phyloP scores from a whole-genome alignment of 1,140 invertebrate genomes.

The Cydia splendana region DNA sequence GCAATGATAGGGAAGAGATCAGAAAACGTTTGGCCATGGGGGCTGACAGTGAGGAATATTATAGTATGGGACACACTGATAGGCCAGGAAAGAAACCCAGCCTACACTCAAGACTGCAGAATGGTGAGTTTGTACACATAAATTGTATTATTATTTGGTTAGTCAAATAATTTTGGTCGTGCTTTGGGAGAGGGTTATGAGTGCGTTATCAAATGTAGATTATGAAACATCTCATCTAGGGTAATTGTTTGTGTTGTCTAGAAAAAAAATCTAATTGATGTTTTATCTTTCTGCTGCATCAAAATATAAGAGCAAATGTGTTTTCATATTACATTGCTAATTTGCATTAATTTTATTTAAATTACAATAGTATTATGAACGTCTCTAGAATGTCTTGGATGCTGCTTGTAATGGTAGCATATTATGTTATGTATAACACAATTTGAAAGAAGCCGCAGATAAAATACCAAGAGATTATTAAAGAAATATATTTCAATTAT shows the following conservation, averaged over 20 bases:
- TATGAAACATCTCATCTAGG: slow-evolving; percentile 5
- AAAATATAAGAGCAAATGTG: not conserved
- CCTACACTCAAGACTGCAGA: slow-evolving; percentile 92
- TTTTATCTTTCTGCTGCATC: not conserved
- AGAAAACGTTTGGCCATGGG: slow-evolving; percentile 93
- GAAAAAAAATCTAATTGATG: not conserved
- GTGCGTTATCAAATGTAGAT: not conserved
- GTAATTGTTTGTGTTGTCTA: slow-evolving; percentile 31
- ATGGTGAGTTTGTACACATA: slow-evolving; percentile 80
- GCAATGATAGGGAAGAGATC: slow-evolving; percentile 96
- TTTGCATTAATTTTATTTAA: not conserved
- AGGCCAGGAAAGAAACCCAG: slow-evolving; percentile 89
- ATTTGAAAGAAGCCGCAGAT: too few relatives aligned
- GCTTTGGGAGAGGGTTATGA: not conserved
- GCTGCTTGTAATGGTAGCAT: too few relatives aligned
- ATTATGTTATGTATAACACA: too few relatives aligned
- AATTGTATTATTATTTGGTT: not conserved
- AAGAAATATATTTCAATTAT: too few relatives aligned
- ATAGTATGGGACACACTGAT: slow-evolving; percentile 80
- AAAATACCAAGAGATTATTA: too few relatives aligned
- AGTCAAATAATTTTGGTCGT: not conserved
- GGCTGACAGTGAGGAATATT: slow-evolving; percentile 88
- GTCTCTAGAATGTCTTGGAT: too few relatives aligned
- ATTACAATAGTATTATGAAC: too few relatives aligned
- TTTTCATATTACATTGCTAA: not conserved